These are phyloP conservation scores for Sebastes ruberrimus DNA, from an alignment of 2,797 vertebrate species.

Conservation along the genomic window DNA sequence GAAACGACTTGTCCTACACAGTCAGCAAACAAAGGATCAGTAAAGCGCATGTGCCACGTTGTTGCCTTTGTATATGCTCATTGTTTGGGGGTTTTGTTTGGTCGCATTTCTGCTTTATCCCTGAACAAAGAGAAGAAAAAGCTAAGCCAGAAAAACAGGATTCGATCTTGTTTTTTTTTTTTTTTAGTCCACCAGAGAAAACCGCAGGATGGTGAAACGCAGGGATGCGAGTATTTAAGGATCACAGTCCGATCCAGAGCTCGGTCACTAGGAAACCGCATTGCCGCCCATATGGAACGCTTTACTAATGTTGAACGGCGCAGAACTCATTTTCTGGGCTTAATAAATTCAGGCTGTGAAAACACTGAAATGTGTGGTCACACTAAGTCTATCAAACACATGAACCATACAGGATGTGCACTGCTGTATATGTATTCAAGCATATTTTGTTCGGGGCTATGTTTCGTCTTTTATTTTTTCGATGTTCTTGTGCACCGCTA, in stretches of 20 bases:
- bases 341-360: slow-evolving; percentile 64
- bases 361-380: slow-evolving; percentile 52
- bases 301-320: slow-evolving; percentile 52
- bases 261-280: slow-evolving; percentile 53
- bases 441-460: slow-evolving; percentile 27
- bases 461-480: slow-evolving; percentile 46
- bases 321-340: slow-evolving; percentile 40
- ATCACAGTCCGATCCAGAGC: slow-evolving; percentile 54
- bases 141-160: slow-evolving; percentile 55
- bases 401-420: slow-evolving; percentile 30
- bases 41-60: slow-evolving; percentile 51
- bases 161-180: slow-evolving; percentile 39
- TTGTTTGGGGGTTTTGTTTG: slow-evolving; percentile 73
- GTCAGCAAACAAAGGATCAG: slow-evolving; percentile 72
- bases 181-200: slow-evolving; percentile 53
- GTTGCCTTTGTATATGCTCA: slow-evolving; percentile 68
- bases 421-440: slow-evolving; percentile 45
- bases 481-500: slow-evolving; percentile 15
- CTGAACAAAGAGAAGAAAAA: slow-evolving; percentile 71
- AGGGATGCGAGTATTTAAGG: slow-evolving; percentile 61
- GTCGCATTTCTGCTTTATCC: slow-evolving; percentile 67
- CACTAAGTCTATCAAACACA: slow-evolving; percentile 49
- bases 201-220: slow-evolving; percentile 44
- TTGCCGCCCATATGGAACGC: slow-evolving; percentile 53
- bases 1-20: slow-evolving; percentile 62